phyloP scores from a whole-genome alignment of 2,888 invertebrate species.

The Dynastes tityus region DNA sequence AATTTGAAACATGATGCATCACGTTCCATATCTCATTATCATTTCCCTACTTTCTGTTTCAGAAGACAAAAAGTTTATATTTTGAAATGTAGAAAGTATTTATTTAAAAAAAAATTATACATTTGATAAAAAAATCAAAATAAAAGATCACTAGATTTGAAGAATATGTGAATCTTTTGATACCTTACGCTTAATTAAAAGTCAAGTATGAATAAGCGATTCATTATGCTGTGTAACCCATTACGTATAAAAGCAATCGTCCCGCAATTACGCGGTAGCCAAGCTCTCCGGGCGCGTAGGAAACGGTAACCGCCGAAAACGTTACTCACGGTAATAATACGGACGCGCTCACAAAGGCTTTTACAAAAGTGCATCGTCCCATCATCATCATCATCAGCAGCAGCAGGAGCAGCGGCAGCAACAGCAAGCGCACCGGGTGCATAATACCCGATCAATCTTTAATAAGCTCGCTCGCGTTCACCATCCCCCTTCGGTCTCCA shows the following conservation, averaged over 20 bases:
- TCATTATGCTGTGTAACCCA: background rate
- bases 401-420: background rate
- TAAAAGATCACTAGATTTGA: too few species aligned
- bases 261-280: background rate
- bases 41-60: too few species aligned
- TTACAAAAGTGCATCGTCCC: slow-evolving; percentile 14
- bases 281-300: background rate
- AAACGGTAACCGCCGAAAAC: slow-evolving; percentile 18
- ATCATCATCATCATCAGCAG: background rate
- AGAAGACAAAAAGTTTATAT: too few species aligned
- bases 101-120: too few species aligned
- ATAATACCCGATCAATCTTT: slow-evolving; percentile 50
- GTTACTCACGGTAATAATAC: slow-evolving; percentile 29
- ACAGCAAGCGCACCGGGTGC: slow-evolving; percentile 5
- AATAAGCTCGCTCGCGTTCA: slow-evolving; percentile 32
- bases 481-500: slow-evolving; percentile 42
- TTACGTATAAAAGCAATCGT: background rate
- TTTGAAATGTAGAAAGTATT: too few species aligned
- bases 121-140: too few species aligned
- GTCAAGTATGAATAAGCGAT: too few species aligned
- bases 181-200: too few species aligned
- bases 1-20: too few species aligned
- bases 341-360: background rate
- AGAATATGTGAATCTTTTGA: too few species aligned
- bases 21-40: too few species aligned